Evolutionary conservation across 2,113 vertebrate genomes (phyloP).

Genomic region (Rhinolophus ferrumequinum): DNA sequence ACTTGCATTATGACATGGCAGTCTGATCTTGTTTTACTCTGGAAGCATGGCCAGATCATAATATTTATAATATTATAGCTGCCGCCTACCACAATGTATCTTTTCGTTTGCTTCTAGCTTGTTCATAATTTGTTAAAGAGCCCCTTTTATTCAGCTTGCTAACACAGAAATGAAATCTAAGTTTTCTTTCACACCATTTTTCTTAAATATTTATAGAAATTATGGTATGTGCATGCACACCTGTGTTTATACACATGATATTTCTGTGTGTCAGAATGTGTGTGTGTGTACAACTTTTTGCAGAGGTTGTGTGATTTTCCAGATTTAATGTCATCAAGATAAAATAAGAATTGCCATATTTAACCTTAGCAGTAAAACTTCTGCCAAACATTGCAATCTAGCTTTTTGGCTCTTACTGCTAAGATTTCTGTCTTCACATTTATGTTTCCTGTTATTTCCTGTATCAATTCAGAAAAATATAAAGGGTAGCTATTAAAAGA

Average conservation of each 20-base stretch:
- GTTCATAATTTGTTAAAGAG: constrained; percentile 23
- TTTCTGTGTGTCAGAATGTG: background rate
- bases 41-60: background rate
- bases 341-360: constrained; percentile 68
- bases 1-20: background rate
- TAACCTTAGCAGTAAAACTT: constrained; percentile 68
- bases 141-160: background rate
- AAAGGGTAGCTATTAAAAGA: constrained; percentile 75
- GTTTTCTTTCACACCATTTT: background rate
- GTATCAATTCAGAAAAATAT: constrained; percentile 70
- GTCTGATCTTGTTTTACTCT: background rate
- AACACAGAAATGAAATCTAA: constrained; percentile 44
- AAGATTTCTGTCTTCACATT: constrained; percentile 75
- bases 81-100: background rate
- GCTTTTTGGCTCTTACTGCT: constrained; percentile 70
- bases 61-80: background rate
- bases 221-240: background rate
- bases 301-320: constrained; percentile 48
- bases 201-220: constrained; percentile 19
- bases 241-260: background rate
- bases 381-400: constrained; percentile 67
- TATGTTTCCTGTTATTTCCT: constrained; percentile 73
- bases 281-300: background rate
- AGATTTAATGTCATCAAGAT: constrained; percentile 46
- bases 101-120: background rate